Evolutionary conservation across 1,140 invertebrate genomes (phyloP), one percentile per base, ranked within the genome.

Genomic region (Adoxophyes honmai): DNA sequence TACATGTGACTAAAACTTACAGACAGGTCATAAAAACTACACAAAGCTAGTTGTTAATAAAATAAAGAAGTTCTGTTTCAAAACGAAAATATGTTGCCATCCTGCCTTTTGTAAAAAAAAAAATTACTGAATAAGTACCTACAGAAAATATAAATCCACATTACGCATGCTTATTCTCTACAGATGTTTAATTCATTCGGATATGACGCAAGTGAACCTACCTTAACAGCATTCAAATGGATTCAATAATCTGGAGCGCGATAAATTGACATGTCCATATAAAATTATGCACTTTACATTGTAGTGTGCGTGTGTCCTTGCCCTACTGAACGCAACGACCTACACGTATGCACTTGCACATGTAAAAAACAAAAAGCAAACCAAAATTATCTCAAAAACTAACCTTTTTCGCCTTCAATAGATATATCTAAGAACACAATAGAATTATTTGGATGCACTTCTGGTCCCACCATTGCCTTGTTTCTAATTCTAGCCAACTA

Each of bases 351-450:
- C 28, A 34, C 51, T 34, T 52, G 51, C 51, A 52, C 51, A 28
- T 48, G 5, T 21, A 13, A 48, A 48, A 48, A 15, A 13, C 42
- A 48, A 16, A 21, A 28, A 21, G 1, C n/a, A 11, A 11, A 48
- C 10, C 21, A 11, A 33, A 48, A 28, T 21, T 1, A 0, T 21
- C 11, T 7, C 16, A 1, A n/a, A 55, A 14, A 73, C 74, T 62
- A 68, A 86, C 85, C 85, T 78, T 70, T 69, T 63, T 79, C 81
- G 14, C 78, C 82, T 62, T 86, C 80, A 55, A 85, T 86, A 42
- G 75, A 66, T 57, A 88, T 81, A 68, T 88, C 85, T 57, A 88
- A 74, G 67, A 78, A 88, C 59, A 88, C 82, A 48, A 88, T 58
- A 53, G 79, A 78, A 68, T 88, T 88, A 56, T 66, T 85, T 78